phyloP scores from a whole-genome alignment of 2,888 invertebrate species.

The Diadromus collaris region DNA sequence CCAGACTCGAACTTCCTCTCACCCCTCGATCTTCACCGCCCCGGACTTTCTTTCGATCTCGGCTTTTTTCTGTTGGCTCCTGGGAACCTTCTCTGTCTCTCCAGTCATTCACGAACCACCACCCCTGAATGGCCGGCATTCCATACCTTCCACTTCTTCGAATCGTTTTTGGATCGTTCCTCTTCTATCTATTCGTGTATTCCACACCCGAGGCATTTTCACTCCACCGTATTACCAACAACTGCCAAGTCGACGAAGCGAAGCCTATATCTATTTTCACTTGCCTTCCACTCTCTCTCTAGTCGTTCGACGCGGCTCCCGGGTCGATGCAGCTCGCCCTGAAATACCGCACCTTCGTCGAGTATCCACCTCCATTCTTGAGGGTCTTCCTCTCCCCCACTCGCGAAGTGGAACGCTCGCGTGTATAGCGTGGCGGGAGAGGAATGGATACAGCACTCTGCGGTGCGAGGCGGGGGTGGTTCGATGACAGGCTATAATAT shows the following conservation, averaged over 20 bases:
- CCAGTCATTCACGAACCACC: not conserved
- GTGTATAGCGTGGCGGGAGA: slow-evolving; percentile 8
- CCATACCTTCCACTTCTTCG: slow-evolving; percentile 12
- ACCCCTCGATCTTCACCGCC: slow-evolving; percentile 22
- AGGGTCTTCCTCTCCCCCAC: not conserved
- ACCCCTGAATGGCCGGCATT: not conserved
- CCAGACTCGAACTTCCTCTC: slow-evolving; percentile 37
- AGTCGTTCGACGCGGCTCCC: slow-evolving; percentile 13
- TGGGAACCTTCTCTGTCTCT: not conserved
- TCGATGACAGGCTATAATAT: slow-evolving; percentile 57
- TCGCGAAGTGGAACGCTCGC: slow-evolving; percentile 18
- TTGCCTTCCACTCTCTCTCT: not conserved
- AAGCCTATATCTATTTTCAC: slow-evolving; percentile 14
- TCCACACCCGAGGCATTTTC: not conserved
- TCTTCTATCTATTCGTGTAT: not conserved
- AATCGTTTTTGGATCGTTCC: not conserved
- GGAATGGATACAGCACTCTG: slow-evolving; percentile 7
- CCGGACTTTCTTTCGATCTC: slow-evolving; percentile 11
- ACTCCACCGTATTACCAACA: slow-evolving; percentile 6
- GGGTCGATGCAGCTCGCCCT: slow-evolving; percentile 8
- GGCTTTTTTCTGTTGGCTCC: not conserved
- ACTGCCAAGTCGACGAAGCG: not conserved
- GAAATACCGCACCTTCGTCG: slow-evolving; percentile 19
- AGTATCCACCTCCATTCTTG: slow-evolving; percentile 21
- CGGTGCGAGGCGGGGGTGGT: slow-evolving; percentile 16